Evolutionary conservation across 2,797 vertebrate genomes (phyloP).

Genomic region (Eulemur coronatus): DNA sequence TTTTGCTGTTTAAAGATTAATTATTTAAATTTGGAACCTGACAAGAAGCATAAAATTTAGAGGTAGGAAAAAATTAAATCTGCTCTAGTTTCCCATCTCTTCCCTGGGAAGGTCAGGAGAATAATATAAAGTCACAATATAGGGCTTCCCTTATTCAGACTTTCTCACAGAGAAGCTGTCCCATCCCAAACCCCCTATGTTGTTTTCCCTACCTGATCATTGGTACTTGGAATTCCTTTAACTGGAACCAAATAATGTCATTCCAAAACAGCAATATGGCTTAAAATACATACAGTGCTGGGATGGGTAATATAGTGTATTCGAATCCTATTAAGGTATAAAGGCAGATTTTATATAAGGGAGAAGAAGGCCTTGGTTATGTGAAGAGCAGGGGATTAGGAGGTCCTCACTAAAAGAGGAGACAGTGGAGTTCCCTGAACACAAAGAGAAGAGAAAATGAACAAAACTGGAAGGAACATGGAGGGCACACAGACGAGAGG

Average conservation of each 20-base stretch:
- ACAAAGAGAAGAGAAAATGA: background rate
- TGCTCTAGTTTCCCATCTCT: background rate
- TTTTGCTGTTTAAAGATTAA: background rate
- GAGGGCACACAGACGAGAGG: background rate
- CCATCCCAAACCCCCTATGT: background rate
- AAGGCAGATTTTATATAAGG: background rate
- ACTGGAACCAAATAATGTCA: background rate
- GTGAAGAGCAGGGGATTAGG: background rate
- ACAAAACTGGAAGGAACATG: background rate
- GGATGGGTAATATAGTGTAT: background rate
- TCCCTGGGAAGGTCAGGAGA: background rate
- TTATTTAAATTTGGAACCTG: conserved; percentile 21
- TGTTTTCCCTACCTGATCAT: background rate
- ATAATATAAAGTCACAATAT: background rate
- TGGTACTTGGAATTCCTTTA: background rate
- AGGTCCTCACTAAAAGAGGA: background rate
- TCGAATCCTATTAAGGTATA: background rate
- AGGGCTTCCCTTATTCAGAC: background rate
- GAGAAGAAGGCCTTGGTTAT: background rate
- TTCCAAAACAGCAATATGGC: conserved; percentile 20
- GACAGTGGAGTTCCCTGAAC: background rate
- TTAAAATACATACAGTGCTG: background rate
- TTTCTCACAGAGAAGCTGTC: background rate
- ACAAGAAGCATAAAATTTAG: background rate
- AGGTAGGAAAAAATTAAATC: conserved; percentile 2